Percentiles rank a stretch among this genome's conserved stretches.
Conservation (phyloP, 2,113 vertebrate species). For the Phodopus roborovskii region DNA sequence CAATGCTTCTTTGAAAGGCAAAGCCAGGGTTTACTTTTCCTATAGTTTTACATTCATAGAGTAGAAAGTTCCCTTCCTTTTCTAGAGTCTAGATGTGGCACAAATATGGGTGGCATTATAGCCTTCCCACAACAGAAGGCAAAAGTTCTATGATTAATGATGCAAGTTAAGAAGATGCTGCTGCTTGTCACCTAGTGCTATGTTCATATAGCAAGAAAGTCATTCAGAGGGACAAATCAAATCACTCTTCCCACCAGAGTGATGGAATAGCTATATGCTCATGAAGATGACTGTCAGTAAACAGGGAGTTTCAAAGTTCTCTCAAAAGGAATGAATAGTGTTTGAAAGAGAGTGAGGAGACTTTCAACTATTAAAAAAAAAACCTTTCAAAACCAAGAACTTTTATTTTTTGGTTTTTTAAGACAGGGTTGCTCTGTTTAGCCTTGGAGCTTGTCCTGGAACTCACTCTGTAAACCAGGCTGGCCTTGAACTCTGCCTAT, state of each 20-base stretch:
- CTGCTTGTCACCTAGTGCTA: too few species aligned
- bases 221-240: neutral
- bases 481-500: too few species aligned
- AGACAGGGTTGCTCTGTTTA: too few species aligned
- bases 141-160: neutral
- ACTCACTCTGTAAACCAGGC: too few species aligned
- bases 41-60: neutral
- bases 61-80: neutral
- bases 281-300: neutral
- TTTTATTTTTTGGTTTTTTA: too few species aligned
- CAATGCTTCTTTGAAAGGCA: neutral
- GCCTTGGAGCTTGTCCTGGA: too few species aligned
- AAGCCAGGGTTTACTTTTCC: neutral
- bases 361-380: neutral
- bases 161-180: neutral
- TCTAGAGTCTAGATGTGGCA: neutral
- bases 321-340: neutral
- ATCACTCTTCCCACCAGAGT: neutral
- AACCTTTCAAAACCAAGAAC: neutral
- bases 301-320: neutral
- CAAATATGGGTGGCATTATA: neutral
- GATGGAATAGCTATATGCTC: neutral
- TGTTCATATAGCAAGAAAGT: neutral
- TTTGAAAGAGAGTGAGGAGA: neutral
- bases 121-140: neutral